A percentile compares a stretch with the other conserved stretches of the same genome.
Evolutionary conservation across 2,797 vertebrate species (phyloP).

Genomic region (Toxotes lorentzi): DNA sequence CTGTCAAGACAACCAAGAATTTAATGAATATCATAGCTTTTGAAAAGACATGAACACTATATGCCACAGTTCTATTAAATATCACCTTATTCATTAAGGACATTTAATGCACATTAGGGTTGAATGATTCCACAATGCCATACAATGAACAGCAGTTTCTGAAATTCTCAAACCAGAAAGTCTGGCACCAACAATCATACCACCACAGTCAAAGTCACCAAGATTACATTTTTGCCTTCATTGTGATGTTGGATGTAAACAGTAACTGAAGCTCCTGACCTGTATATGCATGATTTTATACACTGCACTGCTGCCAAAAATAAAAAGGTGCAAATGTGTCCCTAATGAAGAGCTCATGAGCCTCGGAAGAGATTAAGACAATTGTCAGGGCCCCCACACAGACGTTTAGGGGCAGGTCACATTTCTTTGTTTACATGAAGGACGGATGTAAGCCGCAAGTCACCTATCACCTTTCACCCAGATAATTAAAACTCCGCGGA

Average conservation of each 20-base stretch:
- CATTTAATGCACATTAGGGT: too few species aligned
- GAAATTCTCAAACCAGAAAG: background rate
- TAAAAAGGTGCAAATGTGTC: background rate
- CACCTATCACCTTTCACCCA: background rate
- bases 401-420: background rate
- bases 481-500: background rate
- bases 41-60: background rate
- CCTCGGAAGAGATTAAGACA: too few species aligned
- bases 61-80: background rate
- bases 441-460: background rate
- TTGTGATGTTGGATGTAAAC: too few species aligned
- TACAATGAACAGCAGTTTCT: background rate
- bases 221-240: too few species aligned
- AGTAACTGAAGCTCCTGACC: background rate
- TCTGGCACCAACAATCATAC: background rate
- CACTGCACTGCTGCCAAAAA: background rate
- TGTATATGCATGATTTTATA: background rate
- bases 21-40: background rate
- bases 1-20: slow-evolving; percentile 38
- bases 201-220: background rate
- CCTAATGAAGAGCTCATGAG: background rate
- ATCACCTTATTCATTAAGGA: background rate
- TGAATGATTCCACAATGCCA: too few species aligned
- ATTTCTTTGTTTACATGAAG: background rate
- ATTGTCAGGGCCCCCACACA: too few species aligned